A percentile compares a stretch with the other conserved stretches of the same genome.
Evolutionary conservation across 2,113 vertebrate species (phyloP).

Genomic region (Edolisoma coerulescens): DNA sequence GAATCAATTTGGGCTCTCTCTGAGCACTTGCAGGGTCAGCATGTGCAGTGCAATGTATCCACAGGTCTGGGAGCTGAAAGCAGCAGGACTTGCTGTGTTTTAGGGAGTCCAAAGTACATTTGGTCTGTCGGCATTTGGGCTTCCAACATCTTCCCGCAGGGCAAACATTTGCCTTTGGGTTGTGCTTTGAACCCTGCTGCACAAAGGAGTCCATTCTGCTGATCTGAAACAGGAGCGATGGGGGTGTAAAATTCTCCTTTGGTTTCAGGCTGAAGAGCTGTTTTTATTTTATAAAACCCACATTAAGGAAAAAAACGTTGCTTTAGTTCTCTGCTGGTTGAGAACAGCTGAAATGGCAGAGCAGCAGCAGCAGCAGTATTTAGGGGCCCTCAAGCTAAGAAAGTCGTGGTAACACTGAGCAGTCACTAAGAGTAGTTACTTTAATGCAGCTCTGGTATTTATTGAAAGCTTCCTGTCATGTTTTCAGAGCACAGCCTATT

Average conservation of each 20-base stretch:
- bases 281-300: conserved; percentile 35
- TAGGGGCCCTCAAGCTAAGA: neutral
- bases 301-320: neutral
- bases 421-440: neutral
- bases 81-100: neutral
- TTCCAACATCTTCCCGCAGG: neutral
- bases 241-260: neutral
- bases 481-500: neutral
- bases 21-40: neutral
- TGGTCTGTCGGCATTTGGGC: neutral
- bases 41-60: neutral
- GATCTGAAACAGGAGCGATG: neutral
- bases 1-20: neutral
- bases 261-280: neutral
- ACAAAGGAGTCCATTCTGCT: conserved; percentile 1
- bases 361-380: neutral
- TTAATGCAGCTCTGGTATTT: conserved; percentile 2
- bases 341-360: conserved; percentile 15
- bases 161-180: conserved; percentile 3
- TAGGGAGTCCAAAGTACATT: neutral
- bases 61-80: neutral
- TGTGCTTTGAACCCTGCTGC: conserved; percentile 24
- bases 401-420: neutral
- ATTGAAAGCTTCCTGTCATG: neutral
- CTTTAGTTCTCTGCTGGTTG: conserved; percentile 9